Evolutionary conservation across 1,140 invertebrate species (phyloP).

Genomic region (Colletes gigas): DNA sequence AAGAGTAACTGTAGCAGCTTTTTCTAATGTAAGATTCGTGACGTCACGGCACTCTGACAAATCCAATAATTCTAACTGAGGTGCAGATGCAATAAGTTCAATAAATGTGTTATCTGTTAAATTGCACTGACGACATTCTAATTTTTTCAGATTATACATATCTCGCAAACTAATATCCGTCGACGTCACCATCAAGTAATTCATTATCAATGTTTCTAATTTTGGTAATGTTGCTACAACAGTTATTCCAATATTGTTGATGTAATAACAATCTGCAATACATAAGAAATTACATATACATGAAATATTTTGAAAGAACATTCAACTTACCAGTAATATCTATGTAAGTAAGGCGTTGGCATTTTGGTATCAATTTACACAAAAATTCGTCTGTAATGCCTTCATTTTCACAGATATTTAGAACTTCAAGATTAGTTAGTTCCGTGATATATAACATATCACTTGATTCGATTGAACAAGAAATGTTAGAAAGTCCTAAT

Average conservation of each 20-base stretch:
- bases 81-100: constrained; percentile 57
- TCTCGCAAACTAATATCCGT: constrained; percentile 54
- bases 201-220: constrained; percentile 66
- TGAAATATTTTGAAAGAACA: neutral
- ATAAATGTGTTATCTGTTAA: constrained; percentile 58
- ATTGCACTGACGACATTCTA: constrained; percentile 65
- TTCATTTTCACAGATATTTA: constrained; percentile 53
- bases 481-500: constrained; percentile 47
- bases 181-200: constrained; percentile 42
- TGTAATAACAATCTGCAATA: constrained; percentile 54
- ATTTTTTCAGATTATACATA: constrained; percentile 55
- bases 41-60: constrained; percentile 61
- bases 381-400: constrained; percentile 57
- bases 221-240: constrained; percentile 59
- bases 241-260: constrained; percentile 62
- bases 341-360: constrained; percentile 57
- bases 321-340: constrained; percentile 62
- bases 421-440: constrained; percentile 65
- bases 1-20: constrained; percentile 59
- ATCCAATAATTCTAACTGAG: constrained; percentile 65
- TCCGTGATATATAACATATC: constrained; percentile 56
- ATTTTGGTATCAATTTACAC: constrained; percentile 51
- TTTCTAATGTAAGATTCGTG: constrained; percentile 54
- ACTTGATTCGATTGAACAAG: neutral
- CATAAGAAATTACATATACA: neutral